Evolutionary conservation across 2,888 invertebrate genomes (phyloP).

Genomic region (Brenthis ino): DNA sequence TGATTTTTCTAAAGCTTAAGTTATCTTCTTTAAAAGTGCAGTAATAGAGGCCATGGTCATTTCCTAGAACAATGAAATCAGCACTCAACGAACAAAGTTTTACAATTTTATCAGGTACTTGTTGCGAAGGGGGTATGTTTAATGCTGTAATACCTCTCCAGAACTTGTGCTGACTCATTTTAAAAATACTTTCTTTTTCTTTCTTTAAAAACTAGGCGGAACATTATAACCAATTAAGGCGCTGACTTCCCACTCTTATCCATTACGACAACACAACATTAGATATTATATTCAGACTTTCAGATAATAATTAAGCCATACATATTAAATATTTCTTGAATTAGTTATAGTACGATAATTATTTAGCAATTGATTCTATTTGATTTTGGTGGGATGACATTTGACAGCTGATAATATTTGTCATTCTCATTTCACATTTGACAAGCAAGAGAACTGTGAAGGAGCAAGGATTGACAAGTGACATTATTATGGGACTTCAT

Average conservation of each 20-base stretch:
- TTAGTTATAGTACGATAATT: constrained; percentile 1
- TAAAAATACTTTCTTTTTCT: constrained; percentile 52
- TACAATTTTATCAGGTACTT: constrained; percentile 74
- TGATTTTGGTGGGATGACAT: constrained; percentile 15
- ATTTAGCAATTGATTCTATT: not conserved
- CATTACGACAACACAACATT: not conserved
- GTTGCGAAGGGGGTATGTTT: constrained; percentile 59
- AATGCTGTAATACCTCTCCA: constrained; percentile 72
- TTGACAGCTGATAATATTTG: constrained; percentile 31
- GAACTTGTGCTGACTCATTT: constrained; percentile 78
- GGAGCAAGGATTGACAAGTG: too few species aligned
- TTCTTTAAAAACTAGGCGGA: constrained; percentile 37
- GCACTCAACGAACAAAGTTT: constrained; percentile 67
- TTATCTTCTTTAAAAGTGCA: constrained; percentile 66
- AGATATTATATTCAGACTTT: too few species aligned
- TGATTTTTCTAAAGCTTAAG: constrained; percentile 71
- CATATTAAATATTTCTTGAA: not conserved
- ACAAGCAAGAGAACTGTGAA: not conserved
- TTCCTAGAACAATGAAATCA: constrained; percentile 72
- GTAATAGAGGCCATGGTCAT: constrained; percentile 73
- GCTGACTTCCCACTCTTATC: constrained; percentile 18
- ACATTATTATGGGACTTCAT: too few species aligned
- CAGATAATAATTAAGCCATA: too few species aligned
- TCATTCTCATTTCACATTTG: constrained; percentile 1
- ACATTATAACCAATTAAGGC: constrained; percentile 37